Conservation (phyloP, 2,113 vertebrate species). For the Orientallactaga bullata region DNA sequence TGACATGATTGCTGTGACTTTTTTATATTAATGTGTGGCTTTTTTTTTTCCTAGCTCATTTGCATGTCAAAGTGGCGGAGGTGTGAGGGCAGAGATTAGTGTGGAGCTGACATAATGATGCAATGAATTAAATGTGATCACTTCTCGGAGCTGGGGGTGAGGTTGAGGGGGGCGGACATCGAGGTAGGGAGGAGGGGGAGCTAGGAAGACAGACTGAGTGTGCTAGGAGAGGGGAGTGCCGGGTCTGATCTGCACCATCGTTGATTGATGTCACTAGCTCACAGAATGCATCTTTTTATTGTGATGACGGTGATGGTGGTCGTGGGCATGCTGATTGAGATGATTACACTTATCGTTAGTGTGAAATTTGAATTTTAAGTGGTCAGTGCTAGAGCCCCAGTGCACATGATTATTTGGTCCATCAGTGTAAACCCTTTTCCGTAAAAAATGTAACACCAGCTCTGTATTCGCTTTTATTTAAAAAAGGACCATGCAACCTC, state of each 20-base stretch:
- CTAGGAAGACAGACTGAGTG: conserved; percentile 62
- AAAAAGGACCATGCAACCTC: conserved; percentile 48
- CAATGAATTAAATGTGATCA: conserved; percentile 96
- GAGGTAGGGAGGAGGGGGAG: conserved; percentile 1
- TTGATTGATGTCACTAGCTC: conserved; percentile 86
- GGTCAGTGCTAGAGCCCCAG: conserved; percentile 72
- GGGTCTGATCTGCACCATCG: conserved; percentile 76
- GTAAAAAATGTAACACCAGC: conserved; percentile 66
- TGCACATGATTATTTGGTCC: conserved; percentile 69
- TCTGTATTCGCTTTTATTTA: conserved; percentile 70
- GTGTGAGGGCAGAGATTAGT: conserved; percentile 94
- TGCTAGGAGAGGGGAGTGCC: conserved; percentile 61
- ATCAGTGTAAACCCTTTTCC: conserved; percentile 65
- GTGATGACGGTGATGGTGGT: conserved; percentile 81
- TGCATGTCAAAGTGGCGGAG: conserved; percentile 96
- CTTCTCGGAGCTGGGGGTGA: conserved; percentile 83
- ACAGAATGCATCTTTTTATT: conserved; percentile 81
- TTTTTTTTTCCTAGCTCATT: conserved; percentile 90
- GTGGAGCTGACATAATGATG: conserved; percentile 96
- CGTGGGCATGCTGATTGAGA: conserved; percentile 80
- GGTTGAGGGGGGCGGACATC: not conserved
- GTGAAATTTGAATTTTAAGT: conserved; percentile 82
- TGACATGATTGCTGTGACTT: conserved; percentile 93
- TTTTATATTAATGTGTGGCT: conserved; percentile 87
- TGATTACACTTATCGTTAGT: conserved; percentile 82